Evolutionary conservation across 1,140 invertebrate species (phyloP), one percentile per base, ranked within the genome.

Genomic region (Cylas formicarius): DNA sequence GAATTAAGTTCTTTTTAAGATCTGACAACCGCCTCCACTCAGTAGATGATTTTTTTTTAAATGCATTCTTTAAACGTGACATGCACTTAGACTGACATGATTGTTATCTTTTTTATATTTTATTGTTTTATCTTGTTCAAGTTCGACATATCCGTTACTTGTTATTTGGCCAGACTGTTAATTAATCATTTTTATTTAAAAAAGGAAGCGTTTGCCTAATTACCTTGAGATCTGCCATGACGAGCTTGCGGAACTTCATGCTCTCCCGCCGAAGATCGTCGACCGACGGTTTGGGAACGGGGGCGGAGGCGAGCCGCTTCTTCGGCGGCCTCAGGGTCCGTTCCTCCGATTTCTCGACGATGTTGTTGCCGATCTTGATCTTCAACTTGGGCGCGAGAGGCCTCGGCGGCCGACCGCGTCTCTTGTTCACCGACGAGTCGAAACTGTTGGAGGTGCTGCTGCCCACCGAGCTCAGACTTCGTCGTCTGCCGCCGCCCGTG

Each of bases 211-310:
- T n/a, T n/a, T n/a, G n/a, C n/a, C n/a, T n/a, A n/a, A n/a, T n/a
- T n/a, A 41, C 83, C 77, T 77, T 77, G 54, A 78, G 74, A 34
- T 81, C 78, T 53, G 89, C 90, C 55, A 82, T 82, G 7, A 84
- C 81, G 72, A 77, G 80, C 31, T 81, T 76, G n/a, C 88, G 72
- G 63, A 78, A 91, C 57, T 88, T 89, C 86, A 92, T 90, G 49
- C 81, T 88, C 52, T 91, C 86, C 4, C 84, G 73, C 44, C 78
- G 81, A 4, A 90, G 65, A 48, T 90, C 85, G 61, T 86, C 84
- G 55, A 81, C 80, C 38, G 72, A 77, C 0, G 82, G 82, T 42
- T 48, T 48, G 4, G 39, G 32, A 3, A 48, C 37, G 0, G 41
- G 47, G 3, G 43, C 37, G 0, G 41, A 47, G 4, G 44, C 28